Base-by-base conservation (phyloP, 2,888 invertebrate species). In the Acheta domesticus region DNA sequence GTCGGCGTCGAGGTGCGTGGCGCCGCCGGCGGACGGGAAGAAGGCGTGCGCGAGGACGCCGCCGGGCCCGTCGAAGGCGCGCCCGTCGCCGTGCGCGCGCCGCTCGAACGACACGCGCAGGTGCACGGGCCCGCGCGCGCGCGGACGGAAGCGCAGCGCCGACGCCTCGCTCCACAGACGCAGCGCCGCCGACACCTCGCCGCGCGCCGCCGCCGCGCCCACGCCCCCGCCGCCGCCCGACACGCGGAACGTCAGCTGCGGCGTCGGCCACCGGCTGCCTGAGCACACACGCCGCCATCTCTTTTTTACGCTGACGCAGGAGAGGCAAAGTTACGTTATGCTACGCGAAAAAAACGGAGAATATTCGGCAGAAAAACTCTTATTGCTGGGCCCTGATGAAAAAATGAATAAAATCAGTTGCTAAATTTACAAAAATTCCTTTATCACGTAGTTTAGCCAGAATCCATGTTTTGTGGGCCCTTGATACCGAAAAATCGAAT, bases 1-100 rank as follows among this genome's bases (percentile, higher is more conserved):
- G 49, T 95, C 92, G 84, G 98, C 97, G 86, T 99, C 99, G 85
- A 99, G 98, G 88, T 99, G 99, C 75, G 97, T 97, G 86, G 98
- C 98, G 16, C 62, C 62, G 19, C 98, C 98, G 86, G 96, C 98
- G 19, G 94, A 93, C 0, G 98, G 98, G 88, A 98, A 98, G 87
- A 96, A 98, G 76, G 98, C 97, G 85, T 98, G 97, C 20, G 97
- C 97, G 82, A 98, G 89, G 80, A 97, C 97, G 83, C 96, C 95
- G 79, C 96, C 97, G 77, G 94, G 94, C 50, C 98, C 98, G 87
- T 98, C 98, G 85, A 98, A 98, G 12, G 97, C 96, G 89, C 97
- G 97, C 2, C 97, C 96, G 86, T 97, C 97, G 1, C 97, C 97
- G 85, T 98, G 97, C 86, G 96, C 95, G 80, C 95, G 94, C 81